Percentiles rank a stretch among this genome's conserved stretches.
Conservation (phyloP, 2,797 vertebrate genomes). For the Oreonectes daqikongensis region DNA sequence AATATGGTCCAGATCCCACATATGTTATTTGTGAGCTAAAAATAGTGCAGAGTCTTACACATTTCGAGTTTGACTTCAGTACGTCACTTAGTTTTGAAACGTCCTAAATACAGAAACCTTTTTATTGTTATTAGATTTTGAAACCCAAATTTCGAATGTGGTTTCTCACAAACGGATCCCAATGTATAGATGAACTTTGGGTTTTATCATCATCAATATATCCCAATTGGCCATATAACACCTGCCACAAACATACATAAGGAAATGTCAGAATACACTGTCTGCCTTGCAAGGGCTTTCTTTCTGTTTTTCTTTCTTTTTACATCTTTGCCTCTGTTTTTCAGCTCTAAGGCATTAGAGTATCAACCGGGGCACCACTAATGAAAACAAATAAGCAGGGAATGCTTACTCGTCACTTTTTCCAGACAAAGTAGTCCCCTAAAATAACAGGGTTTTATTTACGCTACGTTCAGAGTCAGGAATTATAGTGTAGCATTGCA, state of each 20-base stretch:
- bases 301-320: not conserved
- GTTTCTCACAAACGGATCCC: too few relatives aligned
- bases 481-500: conserved; percentile 29
- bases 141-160: too few relatives aligned
- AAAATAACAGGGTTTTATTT: conserved; percentile 46
- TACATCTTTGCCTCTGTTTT: conserved; percentile 4
- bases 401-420: conserved; percentile 46
- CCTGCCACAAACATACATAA: not conserved
- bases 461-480: conserved; percentile 27
- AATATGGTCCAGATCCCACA: too few relatives aligned
- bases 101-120: not conserved
- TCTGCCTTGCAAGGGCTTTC: not conserved
- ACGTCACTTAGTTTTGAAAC: not conserved
- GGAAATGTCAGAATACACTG: too few relatives aligned
- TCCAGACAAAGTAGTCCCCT: conserved; percentile 20
- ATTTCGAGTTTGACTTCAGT: not conserved
- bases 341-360: not conserved
- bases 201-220: too few relatives aligned
- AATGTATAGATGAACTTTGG: too few relatives aligned
- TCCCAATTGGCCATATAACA: not conserved
- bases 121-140: too few relatives aligned
- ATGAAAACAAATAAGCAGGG: conserved; percentile 34
- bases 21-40: too few relatives aligned
- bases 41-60: too few relatives aligned
- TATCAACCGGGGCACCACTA: conserved; percentile 19